These are phyloP conservation scores for Dendrocincla fuliginosa DNA, from an alignment of 2,797 vertebrate species.

Conservation along the genomic window DNA sequence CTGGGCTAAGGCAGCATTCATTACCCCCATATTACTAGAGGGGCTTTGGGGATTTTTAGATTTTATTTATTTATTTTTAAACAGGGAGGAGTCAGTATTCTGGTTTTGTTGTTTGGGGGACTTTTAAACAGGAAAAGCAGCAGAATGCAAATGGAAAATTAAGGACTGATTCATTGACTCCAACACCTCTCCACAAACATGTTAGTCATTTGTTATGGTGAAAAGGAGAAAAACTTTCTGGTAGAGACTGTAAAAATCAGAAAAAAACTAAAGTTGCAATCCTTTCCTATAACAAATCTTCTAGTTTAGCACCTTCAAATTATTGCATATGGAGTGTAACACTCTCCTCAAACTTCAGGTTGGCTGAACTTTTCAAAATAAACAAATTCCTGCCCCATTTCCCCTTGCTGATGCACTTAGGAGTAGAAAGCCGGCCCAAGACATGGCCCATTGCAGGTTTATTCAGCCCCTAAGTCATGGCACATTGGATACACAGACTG, in stretches of 20 bases:
- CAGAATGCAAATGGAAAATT: slow-evolving; percentile 30
- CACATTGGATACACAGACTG: neutral
- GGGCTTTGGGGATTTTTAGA: neutral
- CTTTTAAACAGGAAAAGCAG: neutral
- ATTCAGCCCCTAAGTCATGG: slow-evolving; percentile 18
- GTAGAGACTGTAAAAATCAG: neutral
- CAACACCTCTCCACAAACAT: slow-evolving; percentile 18
- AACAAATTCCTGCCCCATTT: slow-evolving; percentile 25
- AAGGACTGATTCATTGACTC: neutral
- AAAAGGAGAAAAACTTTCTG: slow-evolving; percentile 43
- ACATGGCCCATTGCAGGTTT: slow-evolving; percentile 25
- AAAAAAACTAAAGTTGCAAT: neutral
- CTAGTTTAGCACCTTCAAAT: neutral
- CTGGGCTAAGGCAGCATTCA: neutral
- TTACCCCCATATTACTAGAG: neutral
- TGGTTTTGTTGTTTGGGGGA: neutral
- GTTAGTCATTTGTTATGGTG: neutral
- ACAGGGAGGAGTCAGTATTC: neutral
- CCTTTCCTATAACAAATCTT: neutral
- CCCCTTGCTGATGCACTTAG: neutral
- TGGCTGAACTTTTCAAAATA: slow-evolving; percentile 25
- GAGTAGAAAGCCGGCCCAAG: neutral
- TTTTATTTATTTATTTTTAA: neutral
- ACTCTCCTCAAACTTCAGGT: neutral
- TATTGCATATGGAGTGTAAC: neutral